These are phyloP conservation scores for Agrochola macilenta DNA, from an alignment of 2,888 invertebrate species.

Conservation along the genomic window DNA sequence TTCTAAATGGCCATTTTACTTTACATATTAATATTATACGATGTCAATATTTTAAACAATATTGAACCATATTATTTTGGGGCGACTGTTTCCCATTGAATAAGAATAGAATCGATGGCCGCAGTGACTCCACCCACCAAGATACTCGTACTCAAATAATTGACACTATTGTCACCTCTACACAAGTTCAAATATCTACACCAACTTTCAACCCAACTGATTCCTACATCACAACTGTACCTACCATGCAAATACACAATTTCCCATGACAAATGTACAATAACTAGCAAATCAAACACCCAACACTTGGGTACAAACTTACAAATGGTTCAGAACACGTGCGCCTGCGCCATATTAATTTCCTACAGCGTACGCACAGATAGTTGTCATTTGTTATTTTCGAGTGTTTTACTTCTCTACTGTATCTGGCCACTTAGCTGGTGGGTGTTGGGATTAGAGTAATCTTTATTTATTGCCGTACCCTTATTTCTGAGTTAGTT, in stretches of 20 bases:
- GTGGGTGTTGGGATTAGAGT: constrained; percentile 72
- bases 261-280: constrained; percentile 41
- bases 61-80: too few relatives aligned
- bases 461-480: constrained; percentile 63
- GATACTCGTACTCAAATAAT: too few relatives aligned
- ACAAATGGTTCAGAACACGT: constrained; percentile 72
- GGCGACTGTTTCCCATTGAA: too few relatives aligned
- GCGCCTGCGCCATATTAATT: constrained; percentile 84
- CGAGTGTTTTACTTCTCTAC: constrained; percentile 73
- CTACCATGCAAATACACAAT: constrained; percentile 9
- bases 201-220: neutral
- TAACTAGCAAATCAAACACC: constrained; percentile 50
- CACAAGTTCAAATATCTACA: too few relatives aligned
- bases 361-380: constrained; percentile 78
- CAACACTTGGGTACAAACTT: constrained; percentile 52
- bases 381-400: constrained; percentile 80
- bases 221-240: neutral
- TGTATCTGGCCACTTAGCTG: constrained; percentile 68
- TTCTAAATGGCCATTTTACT: too few relatives aligned
- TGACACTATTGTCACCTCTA: too few relatives aligned
- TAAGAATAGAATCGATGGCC: too few relatives aligned
- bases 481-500: constrained; percentile 51
- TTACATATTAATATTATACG: too few relatives aligned
- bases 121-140: too few relatives aligned
- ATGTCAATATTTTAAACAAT: too few relatives aligned